These are phyloP conservation scores for Heliothis virescens DNA, from an alignment of 1,140 invertebrate species.

Conservation along the genomic window DNA sequence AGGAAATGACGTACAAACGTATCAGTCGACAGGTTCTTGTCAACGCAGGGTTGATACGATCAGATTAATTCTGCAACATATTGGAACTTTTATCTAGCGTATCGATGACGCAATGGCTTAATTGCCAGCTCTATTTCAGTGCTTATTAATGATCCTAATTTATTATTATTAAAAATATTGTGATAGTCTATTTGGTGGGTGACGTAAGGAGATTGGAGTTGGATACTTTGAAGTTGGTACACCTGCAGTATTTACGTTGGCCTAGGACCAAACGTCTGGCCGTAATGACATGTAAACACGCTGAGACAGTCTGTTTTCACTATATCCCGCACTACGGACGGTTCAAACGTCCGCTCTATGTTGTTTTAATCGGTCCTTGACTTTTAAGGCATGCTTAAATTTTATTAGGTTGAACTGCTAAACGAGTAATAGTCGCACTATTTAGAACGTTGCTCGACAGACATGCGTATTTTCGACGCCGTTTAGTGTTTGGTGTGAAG, in stretches of 20 bases:
- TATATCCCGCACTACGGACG: constrained; percentile 18
- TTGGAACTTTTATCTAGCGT: constrained; percentile 35
- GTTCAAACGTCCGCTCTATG: constrained; percentile 20
- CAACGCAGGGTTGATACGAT: constrained; percentile 2
- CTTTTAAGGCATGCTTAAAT: constrained; percentile 33
- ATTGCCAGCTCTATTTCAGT: constrained; percentile 20
- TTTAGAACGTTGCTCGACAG: constrained; percentile 24
- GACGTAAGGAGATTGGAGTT: constrained; percentile 3
- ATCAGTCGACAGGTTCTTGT: constrained; percentile 19
- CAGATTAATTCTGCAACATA: constrained; percentile 38
- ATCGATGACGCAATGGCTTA: constrained; percentile 21
- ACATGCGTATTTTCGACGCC: constrained; percentile 21
- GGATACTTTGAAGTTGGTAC: constrained; percentile 45
- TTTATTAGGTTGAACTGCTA: constrained; percentile 30
- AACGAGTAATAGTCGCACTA: constrained; percentile 25
- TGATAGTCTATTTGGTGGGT: constrained; percentile 11
- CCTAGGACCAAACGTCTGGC: constrained; percentile 42
- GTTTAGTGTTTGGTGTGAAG: constrained; percentile 24
- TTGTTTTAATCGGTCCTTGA: constrained; percentile 40
- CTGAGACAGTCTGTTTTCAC: constrained; percentile 44
- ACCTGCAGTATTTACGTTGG: constrained; percentile 50
- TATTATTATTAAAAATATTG: constrained; percentile 17
- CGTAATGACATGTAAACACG: constrained; percentile 40
- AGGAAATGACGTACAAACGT: constrained; percentile 31
- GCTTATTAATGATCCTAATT: constrained; percentile 30